Percentiles rank a stretch among this genome's conserved stretches.
phyloP scores from a whole-genome alignment of 2,888 invertebrate genomes.

The Osedax frankpressi region DNA sequence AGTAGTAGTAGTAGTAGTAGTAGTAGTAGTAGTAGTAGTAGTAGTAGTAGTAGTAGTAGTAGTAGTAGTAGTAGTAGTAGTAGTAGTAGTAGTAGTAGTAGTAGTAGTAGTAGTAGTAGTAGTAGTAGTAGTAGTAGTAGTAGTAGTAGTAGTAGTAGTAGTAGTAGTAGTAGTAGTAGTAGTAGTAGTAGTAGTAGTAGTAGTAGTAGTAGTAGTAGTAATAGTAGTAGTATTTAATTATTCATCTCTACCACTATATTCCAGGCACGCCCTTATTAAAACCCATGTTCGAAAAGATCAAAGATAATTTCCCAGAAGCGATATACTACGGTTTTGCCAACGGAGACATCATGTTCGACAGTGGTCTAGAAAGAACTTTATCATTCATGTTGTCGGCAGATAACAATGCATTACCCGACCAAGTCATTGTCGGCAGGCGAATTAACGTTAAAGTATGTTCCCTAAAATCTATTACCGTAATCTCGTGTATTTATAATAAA shows the following conservation, averaged over 20 bases:
- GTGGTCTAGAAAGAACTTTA: background rate
- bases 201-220: conserved; percentile 20
- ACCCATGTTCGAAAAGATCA: too few species aligned
- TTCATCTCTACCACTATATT: too few species aligned
- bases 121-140: conserved; percentile 17
- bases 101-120: conserved; percentile 19
- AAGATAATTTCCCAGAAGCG: too few species aligned
- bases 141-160: conserved; percentile 18
- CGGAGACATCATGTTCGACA: conserved; percentile 18
- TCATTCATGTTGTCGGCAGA: background rate
- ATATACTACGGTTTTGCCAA: conserved; percentile 21
- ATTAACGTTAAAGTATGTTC: background rate
- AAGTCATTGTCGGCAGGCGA: conserved; percentile 1
- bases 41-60: conserved; percentile 17
- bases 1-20: conserved; percentile 20
- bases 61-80: conserved; percentile 18
- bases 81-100: conserved; percentile 18
- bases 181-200: conserved; percentile 20
- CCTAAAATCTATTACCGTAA: too few species aligned
- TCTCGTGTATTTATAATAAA: too few species aligned
- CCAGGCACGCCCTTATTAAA: too few species aligned
- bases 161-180: conserved; percentile 18
- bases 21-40: conserved; percentile 19
- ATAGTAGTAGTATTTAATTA: too few species aligned
- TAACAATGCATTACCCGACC: too few species aligned